Evolutionary conservation across 2,113 vertebrate species (phyloP).

Genomic region (Deroptyus accipitrinus): DNA sequence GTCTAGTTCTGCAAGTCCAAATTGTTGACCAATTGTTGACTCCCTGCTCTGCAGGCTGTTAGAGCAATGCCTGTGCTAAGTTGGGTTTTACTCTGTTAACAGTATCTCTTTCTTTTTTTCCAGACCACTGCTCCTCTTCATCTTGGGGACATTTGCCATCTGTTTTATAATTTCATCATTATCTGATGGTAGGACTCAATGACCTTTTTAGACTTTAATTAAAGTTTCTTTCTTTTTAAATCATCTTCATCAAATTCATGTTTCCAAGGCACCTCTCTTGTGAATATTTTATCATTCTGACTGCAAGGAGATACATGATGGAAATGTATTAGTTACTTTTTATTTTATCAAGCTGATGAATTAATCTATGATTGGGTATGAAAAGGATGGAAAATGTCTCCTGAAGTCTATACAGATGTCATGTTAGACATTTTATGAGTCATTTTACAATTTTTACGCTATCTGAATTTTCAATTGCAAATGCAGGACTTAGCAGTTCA

Average conservation of each 20-base stretch:
- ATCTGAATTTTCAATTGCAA: not conserved
- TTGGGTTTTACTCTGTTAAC: conserved; percentile 13
- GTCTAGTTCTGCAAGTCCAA: not conserved
- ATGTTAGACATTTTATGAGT: conserved; percentile 22
- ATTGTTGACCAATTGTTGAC: not conserved
- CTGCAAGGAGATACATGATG: conserved; percentile 48
- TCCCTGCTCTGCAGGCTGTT: not conserved
- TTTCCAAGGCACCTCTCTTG: conserved; percentile 64
- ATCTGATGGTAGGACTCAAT: conserved; percentile 64
- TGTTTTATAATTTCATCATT: conserved; percentile 67
- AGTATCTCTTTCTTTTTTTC: conserved; percentile 35
- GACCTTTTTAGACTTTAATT: conserved; percentile 76
- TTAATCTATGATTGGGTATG: conserved; percentile 38
- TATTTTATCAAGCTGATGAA: conserved; percentile 57
- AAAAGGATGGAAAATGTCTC: conserved; percentile 56
- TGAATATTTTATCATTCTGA: conserved; percentile 65
- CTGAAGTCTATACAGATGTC: conserved; percentile 14
- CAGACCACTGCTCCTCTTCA: conserved; percentile 44
- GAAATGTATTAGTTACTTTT: conserved; percentile 67
- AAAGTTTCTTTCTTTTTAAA: conserved; percentile 73
- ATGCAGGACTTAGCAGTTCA: not conserved
- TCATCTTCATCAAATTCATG: conserved; percentile 64
- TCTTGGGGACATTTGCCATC: conserved; percentile 65
- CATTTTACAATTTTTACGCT: conserved; percentile 18
- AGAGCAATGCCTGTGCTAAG: not conserved